phyloP scores from a whole-genome alignment of 1,140 invertebrate species.

The Drosophila navojoa region DNA sequence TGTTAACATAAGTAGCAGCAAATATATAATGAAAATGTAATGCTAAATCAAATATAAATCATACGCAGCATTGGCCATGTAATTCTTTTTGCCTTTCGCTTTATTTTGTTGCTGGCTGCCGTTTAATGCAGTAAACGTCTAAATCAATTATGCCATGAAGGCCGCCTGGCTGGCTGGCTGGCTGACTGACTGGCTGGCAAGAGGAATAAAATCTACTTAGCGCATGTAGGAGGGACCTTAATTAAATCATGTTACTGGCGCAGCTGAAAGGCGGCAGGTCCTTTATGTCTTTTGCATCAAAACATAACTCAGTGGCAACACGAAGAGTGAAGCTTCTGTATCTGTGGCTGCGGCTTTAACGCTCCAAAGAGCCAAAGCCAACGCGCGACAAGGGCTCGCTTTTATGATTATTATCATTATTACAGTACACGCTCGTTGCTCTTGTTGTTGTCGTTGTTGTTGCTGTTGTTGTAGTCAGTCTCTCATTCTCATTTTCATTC shows the following conservation, averaged over 20 bases:
- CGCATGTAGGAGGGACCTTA: conserved; percentile 72
- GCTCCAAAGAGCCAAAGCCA: conserved; percentile 41
- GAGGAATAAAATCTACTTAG: conserved; percentile 77
- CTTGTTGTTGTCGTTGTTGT: conserved; percentile 28
- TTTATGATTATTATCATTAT: conserved; percentile 69
- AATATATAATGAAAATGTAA: conserved; percentile 47
- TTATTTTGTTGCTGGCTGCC: conserved; percentile 27
- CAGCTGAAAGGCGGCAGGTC: conserved; percentile 4
- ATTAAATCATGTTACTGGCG: conserved; percentile 69
- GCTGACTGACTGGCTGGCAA: conserved; percentile 18
- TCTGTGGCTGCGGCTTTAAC: conserved; percentile 48
- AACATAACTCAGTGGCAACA: conserved; percentile 44
- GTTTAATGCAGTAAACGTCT: conserved; percentile 74
- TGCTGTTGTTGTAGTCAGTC: conserved; percentile 22
- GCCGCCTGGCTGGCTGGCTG: neutral
- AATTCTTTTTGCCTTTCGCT: too few relatives aligned
- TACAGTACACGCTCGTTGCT: conserved; percentile 36
- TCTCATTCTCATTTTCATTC: conserved; percentile 8
- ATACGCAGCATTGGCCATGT: conserved; percentile 36
- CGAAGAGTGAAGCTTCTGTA: neutral
- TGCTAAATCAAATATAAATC: conserved; percentile 60
- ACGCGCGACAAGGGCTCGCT: conserved; percentile 54
- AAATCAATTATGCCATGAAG: conserved; percentile 66
- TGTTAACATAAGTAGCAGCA: conserved; percentile 32
- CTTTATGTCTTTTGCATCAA: conserved; percentile 45